Conservation (phyloP, 2,797 vertebrate genomes). For the Taenioides sp. region DNA sequence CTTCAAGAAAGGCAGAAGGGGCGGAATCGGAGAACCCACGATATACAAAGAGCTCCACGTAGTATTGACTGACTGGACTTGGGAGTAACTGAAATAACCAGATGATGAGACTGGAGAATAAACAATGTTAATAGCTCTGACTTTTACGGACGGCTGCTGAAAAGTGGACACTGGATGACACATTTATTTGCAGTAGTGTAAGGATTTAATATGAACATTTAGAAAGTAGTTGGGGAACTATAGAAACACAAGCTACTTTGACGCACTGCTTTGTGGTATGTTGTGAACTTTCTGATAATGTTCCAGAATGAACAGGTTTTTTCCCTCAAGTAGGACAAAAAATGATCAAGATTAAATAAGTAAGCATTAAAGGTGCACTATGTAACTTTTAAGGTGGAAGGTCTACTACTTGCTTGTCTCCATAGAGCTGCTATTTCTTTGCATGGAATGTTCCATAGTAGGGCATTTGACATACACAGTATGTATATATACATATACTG, state of each 20-base stretch:
- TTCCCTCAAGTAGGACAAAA: background rate
- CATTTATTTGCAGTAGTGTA: slow-evolving; percentile 21
- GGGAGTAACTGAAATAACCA: slow-evolving; percentile 34
- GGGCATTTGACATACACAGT: too few species aligned
- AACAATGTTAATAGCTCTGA: slow-evolving; percentile 76
- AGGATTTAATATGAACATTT: slow-evolving; percentile 53
- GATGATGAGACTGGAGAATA: slow-evolving; percentile 84
- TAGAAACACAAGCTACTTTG: background rate
- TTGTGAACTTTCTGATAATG: background rate
- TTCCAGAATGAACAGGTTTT: background rate
- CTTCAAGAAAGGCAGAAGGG: slow-evolving; percentile 97
- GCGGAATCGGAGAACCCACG: slow-evolving; percentile 98
- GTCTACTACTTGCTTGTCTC: too few species aligned
- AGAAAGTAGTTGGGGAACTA: slow-evolving; percentile 55
- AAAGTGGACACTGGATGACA: slow-evolving; percentile 52
- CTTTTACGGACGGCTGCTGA: slow-evolving; percentile 77
- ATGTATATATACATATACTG: too few species aligned
- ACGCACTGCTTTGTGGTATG: background rate
- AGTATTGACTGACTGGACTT: slow-evolving; percentile 78
- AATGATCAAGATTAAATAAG: background rate
- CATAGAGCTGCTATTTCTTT: too few species aligned
- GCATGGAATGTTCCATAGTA: too few species aligned
- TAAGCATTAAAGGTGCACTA: too few species aligned
- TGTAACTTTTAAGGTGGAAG: too few species aligned
- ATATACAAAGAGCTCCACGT: slow-evolving; percentile 94